A percentile compares a stretch with the other conserved stretches of the same genome.
phyloP scores from a whole-genome alignment of 2,113 vertebrate genomes.

The Chloropsis cyanopogon region DNA sequence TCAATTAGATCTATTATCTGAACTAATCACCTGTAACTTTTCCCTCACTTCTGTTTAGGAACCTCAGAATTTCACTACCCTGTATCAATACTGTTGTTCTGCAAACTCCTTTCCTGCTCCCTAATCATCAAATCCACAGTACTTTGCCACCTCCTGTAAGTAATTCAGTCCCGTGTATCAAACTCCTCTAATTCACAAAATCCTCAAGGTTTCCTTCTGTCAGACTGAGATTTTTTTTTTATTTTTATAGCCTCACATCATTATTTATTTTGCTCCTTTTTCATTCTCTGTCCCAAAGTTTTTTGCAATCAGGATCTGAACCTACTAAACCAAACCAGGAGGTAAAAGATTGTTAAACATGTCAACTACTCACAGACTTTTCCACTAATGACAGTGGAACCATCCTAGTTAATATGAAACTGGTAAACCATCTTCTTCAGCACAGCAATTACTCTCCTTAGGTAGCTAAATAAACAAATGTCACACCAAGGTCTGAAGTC shows the following conservation, averaged over 20 bases:
- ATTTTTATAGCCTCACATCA: neutral
- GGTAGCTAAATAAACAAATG: neutral
- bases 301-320: neutral
- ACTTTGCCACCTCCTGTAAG: neutral
- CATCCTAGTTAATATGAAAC: neutral
- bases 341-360: neutral
- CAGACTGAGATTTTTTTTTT: neutral
- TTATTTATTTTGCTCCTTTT: neutral
- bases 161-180: neutral
- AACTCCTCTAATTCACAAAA: neutral
- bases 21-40: neutral
- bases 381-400: neutral
- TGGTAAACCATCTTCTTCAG: neutral
- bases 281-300: neutral
- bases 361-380: neutral
- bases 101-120: neutral
- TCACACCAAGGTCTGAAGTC: neutral
- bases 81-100: neutral
- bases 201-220: neutral
- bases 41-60: neutral
- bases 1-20: neutral
- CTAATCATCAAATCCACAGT: neutral
- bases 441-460: neutral
- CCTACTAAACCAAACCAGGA: neutral
- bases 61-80: neutral